Conservation (phyloP, 2,888 invertebrate species). For the Leptopilina syphax region DNA sequence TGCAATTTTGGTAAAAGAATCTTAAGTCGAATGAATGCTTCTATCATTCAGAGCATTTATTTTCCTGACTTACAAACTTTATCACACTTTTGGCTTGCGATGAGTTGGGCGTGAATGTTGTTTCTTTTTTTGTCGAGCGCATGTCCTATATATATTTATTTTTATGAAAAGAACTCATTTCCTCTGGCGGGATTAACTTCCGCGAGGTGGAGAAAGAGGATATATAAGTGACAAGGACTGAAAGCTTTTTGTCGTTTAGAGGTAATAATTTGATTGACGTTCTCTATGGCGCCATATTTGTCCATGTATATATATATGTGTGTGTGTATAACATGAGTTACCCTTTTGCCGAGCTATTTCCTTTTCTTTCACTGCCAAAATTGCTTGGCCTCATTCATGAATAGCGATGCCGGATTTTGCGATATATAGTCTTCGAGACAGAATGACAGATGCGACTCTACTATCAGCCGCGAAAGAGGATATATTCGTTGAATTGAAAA, state of each 20-base stretch:
- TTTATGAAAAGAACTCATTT: slow-evolving; percentile 16
- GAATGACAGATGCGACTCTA: slow-evolving; percentile 20
- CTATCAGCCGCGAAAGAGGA: background rate
- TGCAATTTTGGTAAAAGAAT: slow-evolving; percentile 47
- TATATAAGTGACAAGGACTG: slow-evolving; percentile 30
- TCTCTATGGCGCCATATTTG: slow-evolving; percentile 27
- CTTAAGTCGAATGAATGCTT: slow-evolving; percentile 60
- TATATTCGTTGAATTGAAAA: background rate
- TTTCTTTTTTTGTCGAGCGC: background rate
- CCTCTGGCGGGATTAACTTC: slow-evolving; percentile 30
- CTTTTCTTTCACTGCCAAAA: slow-evolving; percentile 28
- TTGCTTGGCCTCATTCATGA: slow-evolving; percentile 5
- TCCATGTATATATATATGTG: background rate
- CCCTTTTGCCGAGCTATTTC: slow-evolving; percentile 45
- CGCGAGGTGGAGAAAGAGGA: slow-evolving; percentile 17
- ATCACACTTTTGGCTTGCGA: slow-evolving; percentile 37
- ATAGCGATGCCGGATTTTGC: slow-evolving; percentile 7
- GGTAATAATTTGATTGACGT: slow-evolving; percentile 28
- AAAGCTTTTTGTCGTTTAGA: slow-evolving; percentile 26
- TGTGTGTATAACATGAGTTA: slow-evolving; percentile 19
- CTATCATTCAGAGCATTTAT: slow-evolving; percentile 69
- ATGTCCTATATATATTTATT: background rate
- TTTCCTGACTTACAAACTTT: slow-evolving; percentile 53
- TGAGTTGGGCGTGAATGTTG: slow-evolving; percentile 19
- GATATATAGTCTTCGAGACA: background rate